Percentiles rank a stretch among this genome's conserved stretches.
Conservation (phyloP, 2,113 vertebrate species). For the Nycticorax nycticorax region DNA sequence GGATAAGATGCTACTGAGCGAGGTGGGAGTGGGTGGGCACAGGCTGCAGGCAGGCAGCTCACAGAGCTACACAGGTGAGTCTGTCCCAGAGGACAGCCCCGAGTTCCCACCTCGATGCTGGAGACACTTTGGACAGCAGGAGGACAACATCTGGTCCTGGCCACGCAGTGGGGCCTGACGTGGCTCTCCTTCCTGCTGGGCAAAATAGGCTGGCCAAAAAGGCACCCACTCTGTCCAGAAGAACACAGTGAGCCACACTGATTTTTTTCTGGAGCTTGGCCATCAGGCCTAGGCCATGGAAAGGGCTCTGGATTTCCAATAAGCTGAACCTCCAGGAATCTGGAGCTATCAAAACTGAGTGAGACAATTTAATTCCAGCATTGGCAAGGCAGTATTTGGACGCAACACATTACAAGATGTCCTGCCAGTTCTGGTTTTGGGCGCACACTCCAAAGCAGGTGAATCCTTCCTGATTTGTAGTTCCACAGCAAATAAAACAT, state of each 20-base stretch:
- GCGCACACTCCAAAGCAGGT: conserved; percentile 5
- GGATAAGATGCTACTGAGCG: neutral
- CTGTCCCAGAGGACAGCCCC: neutral
- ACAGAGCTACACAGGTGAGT: neutral
- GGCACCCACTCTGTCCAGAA: neutral
- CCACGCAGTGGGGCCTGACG: neutral
- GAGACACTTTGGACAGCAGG: neutral
- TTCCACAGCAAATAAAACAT: neutral
- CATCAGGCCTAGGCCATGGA: neutral
- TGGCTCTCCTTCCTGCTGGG: neutral
- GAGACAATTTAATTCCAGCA: conserved; percentile 16
- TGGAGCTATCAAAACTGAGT: neutral
- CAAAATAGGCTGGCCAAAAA: neutral
- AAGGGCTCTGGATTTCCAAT: conserved; percentile 36
- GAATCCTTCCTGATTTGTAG: conserved; percentile 33
- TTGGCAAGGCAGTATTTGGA: conserved; percentile 26
- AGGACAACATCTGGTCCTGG: neutral
- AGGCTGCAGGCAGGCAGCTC: neutral
- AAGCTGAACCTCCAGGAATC: conserved; percentile 35
- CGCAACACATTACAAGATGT: conserved; percentile 27
- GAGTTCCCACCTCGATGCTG: neutral
- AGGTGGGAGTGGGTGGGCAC: rapidly evolving
- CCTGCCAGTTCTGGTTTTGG: conserved; percentile 41
- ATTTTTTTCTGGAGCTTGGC: neutral
- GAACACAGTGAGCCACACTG: neutral